Percentiles rank a stretch among this genome's conserved stretches.
Evolutionary conservation across 2,888 invertebrate species (phyloP).

Genomic region (Salticus scenicus): DNA sequence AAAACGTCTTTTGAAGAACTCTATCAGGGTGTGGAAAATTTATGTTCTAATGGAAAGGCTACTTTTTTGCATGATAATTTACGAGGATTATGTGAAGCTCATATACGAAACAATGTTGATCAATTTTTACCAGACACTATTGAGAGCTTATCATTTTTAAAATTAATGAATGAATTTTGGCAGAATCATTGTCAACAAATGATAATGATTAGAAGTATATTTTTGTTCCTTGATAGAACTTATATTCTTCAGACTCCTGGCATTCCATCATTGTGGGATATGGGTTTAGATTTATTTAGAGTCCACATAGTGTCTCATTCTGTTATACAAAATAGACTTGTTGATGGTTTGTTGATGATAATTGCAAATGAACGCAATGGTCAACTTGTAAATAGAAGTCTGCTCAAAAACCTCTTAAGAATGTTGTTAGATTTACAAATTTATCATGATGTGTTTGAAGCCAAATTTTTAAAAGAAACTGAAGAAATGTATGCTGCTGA

Average conservation of each 20-base stretch:
- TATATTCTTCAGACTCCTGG: slow-evolving; percentile 96
- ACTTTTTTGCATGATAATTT: slow-evolving; percentile 92
- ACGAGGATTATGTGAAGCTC: slow-evolving; percentile 79
- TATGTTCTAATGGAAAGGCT: slow-evolving; percentile 98
- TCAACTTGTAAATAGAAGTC: slow-evolving; percentile 91
- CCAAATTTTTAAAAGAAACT: slow-evolving; percentile 94
- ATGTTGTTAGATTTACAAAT: slow-evolving; percentile 98
- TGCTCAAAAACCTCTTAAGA: slow-evolving; percentile 93
- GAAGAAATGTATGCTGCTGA: slow-evolving; percentile 95
- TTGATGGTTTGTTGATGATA: slow-evolving; percentile 91
- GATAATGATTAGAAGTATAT: slow-evolving; percentile 98
- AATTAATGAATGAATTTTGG: slow-evolving; percentile 96
- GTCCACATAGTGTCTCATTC: slow-evolving; percentile 89
- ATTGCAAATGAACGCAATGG: slow-evolving; percentile 96
- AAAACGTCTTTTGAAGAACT: slow-evolving; percentile 89
- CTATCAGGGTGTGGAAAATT: slow-evolving; percentile 97
- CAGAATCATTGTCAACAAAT: slow-evolving; percentile 96
- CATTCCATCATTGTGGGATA: slow-evolving; percentile 96
- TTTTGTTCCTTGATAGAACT: slow-evolving; percentile 96
- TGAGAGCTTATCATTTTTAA: slow-evolving; percentile 93
- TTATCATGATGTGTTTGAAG: too few species aligned
- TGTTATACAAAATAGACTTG: slow-evolving; percentile 92
- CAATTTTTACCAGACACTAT: slow-evolving; percentile 90
- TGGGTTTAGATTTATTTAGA: slow-evolving; percentile 96
- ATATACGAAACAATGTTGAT: too few species aligned